Conservation (phyloP, 2,888 invertebrate genomes). For the Rhimphoctona megacephalus region DNA sequence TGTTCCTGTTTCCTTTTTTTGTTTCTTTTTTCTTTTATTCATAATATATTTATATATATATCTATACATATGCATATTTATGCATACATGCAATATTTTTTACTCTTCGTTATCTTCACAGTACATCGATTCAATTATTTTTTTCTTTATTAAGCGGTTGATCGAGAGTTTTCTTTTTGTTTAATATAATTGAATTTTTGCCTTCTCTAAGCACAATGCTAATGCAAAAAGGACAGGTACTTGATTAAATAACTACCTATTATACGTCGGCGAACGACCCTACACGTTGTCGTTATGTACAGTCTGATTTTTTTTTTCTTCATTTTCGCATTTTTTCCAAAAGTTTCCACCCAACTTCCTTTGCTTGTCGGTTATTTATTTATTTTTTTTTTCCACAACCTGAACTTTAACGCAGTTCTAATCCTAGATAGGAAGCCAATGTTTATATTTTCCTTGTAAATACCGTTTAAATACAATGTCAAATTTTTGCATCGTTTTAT, state of each 20-base stretch:
- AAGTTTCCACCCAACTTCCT: constrained; percentile 16
- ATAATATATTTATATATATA: constrained; percentile 17
- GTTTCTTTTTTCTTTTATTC: constrained; percentile 23
- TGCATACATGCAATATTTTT: not conserved
- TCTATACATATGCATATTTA: constrained; percentile 8
- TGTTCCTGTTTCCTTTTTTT: constrained; percentile 39
- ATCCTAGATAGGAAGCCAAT: constrained; percentile 65
- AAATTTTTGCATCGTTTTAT: constrained; percentile 5
- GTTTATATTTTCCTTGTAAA: constrained; percentile 49
- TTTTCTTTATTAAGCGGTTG: constrained; percentile 43
- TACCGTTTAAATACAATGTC: constrained; percentile 20
- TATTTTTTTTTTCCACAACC: not conserved
- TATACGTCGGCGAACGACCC: constrained; percentile 54
- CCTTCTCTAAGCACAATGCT: constrained; percentile 45
- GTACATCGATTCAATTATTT: constrained; percentile 58
- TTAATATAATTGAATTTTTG: constrained; percentile 3
- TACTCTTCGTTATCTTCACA: constrained; percentile 23
- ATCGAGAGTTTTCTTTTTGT: constrained; percentile 36
- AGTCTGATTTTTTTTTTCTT: constrained; percentile 43
- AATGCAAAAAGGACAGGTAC: constrained; percentile 66
- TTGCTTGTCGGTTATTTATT: not conserved
- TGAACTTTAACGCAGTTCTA: constrained; percentile 10
- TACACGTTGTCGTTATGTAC: constrained; percentile 62
- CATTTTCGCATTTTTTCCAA: not conserved
- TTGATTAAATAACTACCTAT: constrained; percentile 66